Conservation (phyloP, 2,888 invertebrate genomes). For the Nezara viridula region DNA sequence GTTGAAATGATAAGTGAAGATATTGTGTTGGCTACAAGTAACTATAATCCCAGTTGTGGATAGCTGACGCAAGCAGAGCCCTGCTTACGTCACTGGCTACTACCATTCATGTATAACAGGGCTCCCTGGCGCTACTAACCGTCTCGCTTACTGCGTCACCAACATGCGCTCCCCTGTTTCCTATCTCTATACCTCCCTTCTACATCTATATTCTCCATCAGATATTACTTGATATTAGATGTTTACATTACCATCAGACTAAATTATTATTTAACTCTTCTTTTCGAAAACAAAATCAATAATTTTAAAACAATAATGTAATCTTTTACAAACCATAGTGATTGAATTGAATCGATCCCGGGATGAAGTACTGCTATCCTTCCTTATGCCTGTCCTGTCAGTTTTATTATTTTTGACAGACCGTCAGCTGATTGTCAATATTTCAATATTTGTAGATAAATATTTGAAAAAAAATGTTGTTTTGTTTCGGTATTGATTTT, state of each 20-base stretch:
- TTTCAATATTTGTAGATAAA: too few relatives aligned
- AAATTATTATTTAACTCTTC: background rate
- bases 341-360: too few relatives aligned
- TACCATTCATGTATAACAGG: conserved; percentile 2
- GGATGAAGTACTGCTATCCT: too few relatives aligned
- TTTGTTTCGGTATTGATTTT: too few relatives aligned
- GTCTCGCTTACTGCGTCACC: background rate
- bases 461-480: too few relatives aligned
- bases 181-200: background rate
- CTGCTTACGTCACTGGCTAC: conserved; percentile 34
- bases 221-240: background rate
- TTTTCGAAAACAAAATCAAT: too few relatives aligned
- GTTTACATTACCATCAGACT: background rate
- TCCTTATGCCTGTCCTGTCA: too few relatives aligned
- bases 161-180: background rate
- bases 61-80: conserved; percentile 32
- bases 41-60: conserved; percentile 47
- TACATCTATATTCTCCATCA: background rate
- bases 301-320: too few relatives aligned
- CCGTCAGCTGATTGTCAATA: too few relatives aligned
- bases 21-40: conserved; percentile 23
- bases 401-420: too few relatives aligned
- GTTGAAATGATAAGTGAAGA: background rate
- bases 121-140: background rate
- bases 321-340: too few relatives aligned